These are phyloP conservation scores for Theocolax elegans DNA, from an alignment of 1,140 invertebrate genomes.

Conservation along the genomic window DNA sequence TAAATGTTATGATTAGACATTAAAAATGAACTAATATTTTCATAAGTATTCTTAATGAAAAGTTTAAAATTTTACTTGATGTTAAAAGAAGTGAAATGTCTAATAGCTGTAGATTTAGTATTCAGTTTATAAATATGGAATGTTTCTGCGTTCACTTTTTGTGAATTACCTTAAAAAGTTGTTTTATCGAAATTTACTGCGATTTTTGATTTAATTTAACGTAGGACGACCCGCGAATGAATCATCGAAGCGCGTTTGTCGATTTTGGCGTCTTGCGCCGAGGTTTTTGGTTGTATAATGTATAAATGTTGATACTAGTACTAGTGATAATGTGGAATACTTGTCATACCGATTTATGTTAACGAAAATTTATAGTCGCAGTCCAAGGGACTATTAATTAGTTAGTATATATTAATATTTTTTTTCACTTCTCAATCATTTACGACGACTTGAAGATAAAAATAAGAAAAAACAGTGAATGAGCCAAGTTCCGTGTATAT, in stretches of 20 bases:
- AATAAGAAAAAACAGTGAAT: conserved; percentile 13
- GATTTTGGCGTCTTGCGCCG: conserved; percentile 4
- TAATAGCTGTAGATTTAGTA: too few species aligned
- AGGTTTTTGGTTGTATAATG: conserved; percentile 58
- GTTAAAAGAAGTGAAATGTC: too few species aligned
- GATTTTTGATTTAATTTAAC: conserved; percentile 32
- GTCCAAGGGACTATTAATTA: conserved; percentile 20
- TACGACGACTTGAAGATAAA: conserved; percentile 18
- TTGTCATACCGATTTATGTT: conserved; percentile 56
- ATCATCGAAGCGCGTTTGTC: conserved; percentile 19
- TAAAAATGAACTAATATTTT: too few species aligned
- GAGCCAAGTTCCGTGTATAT: conserved; percentile 53
- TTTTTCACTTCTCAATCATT: conserved; percentile 27
- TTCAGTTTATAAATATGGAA: too few species aligned
- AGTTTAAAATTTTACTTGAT: too few species aligned
- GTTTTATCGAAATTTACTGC: too few species aligned
- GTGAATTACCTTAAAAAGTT: too few species aligned
- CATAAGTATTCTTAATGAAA: too few species aligned
- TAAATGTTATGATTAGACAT: too few species aligned
- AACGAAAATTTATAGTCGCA: conserved; percentile 8
- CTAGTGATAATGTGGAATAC: conserved; percentile 60
- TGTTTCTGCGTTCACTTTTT: too few species aligned
- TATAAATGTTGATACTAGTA: conserved; percentile 68
- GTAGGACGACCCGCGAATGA: conserved; percentile 23
- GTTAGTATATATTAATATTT: too few species aligned